Evolutionary conservation across 2,113 vertebrate genomes (phyloP).

Genomic region (Sciurus niger): DNA sequence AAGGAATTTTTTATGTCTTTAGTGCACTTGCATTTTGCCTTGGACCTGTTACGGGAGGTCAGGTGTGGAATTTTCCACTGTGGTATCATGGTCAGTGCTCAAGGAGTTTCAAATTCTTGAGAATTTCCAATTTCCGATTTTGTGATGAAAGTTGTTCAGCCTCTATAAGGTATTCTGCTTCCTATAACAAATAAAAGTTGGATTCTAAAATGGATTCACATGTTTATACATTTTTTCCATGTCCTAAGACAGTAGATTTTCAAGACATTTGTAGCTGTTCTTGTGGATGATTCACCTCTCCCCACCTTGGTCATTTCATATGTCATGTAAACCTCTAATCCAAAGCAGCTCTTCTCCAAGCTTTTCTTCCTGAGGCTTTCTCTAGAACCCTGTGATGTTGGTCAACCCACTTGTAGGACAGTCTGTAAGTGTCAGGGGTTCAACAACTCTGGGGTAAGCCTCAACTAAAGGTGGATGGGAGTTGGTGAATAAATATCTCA

Average conservation of each 20-base stretch:
- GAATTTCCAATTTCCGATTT: background rate
- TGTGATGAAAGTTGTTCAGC: background rate
- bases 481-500: background rate
- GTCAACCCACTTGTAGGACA: background rate
- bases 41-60: background rate
- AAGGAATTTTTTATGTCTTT: background rate
- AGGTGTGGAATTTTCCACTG: background rate
- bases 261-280: background rate
- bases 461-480: background rate
- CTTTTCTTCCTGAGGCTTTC: background rate
- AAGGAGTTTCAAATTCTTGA: background rate
- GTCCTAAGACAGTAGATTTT: background rate
- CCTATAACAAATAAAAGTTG: background rate
- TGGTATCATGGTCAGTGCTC: background rate
- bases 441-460: background rate
- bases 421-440: background rate
- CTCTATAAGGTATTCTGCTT: background rate
- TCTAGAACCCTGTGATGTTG: background rate
- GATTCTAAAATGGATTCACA: constrained; percentile 32
- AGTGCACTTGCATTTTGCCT: background rate
- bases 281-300: background rate
- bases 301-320: background rate
- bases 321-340: background rate
- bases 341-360: background rate
- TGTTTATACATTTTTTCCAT: background rate